These are phyloP conservation scores for Rhea americana DNA, from an alignment of 2,113 vertebrate species.

Conservation along the genomic window DNA sequence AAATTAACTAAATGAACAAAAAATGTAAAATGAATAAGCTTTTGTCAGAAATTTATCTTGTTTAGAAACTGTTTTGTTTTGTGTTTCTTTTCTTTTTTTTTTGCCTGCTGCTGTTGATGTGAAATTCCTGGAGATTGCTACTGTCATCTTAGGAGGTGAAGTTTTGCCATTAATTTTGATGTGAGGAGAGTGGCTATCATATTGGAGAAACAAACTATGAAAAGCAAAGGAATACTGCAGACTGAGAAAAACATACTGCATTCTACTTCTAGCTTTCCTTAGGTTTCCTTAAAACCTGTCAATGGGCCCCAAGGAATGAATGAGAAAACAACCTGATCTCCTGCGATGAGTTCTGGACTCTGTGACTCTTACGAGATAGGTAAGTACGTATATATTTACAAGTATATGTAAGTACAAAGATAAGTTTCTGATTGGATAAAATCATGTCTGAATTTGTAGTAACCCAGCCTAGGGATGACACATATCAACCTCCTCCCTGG, in stretches of 20 bases:
- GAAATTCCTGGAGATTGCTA: not conserved
- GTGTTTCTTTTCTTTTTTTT: too few species aligned
- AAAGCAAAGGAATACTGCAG: not conserved
- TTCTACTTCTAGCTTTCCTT: not conserved
- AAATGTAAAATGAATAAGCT: not conserved
- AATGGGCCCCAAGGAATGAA: not conserved
- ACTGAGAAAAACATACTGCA: not conserved
- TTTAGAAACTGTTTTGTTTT: not conserved
- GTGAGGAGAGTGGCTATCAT: not conserved
- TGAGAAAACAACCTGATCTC: not conserved
- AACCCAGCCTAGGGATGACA: not conserved
- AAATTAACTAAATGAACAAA: not conserved
- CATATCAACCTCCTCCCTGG: not conserved
- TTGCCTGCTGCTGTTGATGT: not conserved
- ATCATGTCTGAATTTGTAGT: not conserved
- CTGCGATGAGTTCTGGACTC: not conserved
- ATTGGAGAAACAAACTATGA: not conserved
- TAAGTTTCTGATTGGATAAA: not conserved
- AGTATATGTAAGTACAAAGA: not conserved
- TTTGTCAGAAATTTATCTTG: not conserved
- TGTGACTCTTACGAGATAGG: not conserved
- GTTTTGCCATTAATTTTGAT: not conserved
- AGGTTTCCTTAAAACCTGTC: not conserved
- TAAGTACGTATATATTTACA: not conserved
- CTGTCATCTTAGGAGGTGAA: not conserved